A percentile compares a stretch with the other conserved stretches of the same genome.
phyloP scores from a whole-genome alignment of 2,113 vertebrate genomes.

The Phyllostomus hastatus region DNA sequence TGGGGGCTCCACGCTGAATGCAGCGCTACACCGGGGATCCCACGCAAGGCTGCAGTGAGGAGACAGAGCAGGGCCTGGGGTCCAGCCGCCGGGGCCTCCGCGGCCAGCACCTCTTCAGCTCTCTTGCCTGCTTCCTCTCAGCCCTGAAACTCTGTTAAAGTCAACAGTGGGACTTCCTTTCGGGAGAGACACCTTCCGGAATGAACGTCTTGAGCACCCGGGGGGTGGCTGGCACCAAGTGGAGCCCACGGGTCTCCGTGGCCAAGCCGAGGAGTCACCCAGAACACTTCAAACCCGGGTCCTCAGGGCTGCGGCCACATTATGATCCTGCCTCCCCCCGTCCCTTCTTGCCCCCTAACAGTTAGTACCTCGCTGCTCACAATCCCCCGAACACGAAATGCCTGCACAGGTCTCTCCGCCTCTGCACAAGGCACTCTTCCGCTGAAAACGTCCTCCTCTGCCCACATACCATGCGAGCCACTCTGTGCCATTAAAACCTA shows the following conservation, averaged over 20 bases:
- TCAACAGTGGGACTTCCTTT: neutral
- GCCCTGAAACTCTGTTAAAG: neutral
- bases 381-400: neutral
- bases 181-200: neutral
- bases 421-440: neutral
- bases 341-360: neutral
- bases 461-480: accelerated
- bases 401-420: accelerated
- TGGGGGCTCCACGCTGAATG: neutral
- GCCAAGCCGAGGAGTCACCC: neutral
- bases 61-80: neutral
- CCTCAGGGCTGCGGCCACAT: accelerated
- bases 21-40: too few species aligned
- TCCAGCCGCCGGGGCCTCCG: neutral
- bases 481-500: neutral
- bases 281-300: neutral
- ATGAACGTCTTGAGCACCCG: neutral
- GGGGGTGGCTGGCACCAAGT: neutral
- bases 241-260: neutral
- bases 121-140: neutral
- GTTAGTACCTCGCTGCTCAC: accelerated
- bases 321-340: neutral
- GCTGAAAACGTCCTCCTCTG: neutral
- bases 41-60: accelerated
- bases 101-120: accelerated